These are phyloP conservation scores for Cabera pusaria DNA, from an alignment of 2,888 invertebrate species.

Conservation along the genomic window DNA sequence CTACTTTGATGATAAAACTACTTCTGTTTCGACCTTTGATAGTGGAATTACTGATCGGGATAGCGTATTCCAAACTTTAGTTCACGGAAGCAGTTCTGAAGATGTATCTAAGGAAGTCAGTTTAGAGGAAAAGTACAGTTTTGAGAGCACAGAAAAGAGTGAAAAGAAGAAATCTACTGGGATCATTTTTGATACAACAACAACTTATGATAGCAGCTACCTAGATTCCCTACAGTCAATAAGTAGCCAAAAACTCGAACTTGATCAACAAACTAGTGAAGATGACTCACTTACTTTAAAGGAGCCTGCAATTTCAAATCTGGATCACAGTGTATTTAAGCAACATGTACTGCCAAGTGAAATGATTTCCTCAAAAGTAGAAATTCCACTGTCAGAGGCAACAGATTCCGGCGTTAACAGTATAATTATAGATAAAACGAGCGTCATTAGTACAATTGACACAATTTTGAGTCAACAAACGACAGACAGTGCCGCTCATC, in stretches of 20 bases:
- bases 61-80: conserved; percentile 41
- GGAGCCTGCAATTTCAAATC: conserved; percentile 31
- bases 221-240: conserved; percentile 39
- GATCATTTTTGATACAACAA: conserved; percentile 17
- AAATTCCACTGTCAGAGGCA: conserved; percentile 49
- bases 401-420: conserved; percentile 60
- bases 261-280: conserved; percentile 22
- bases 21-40: conserved; percentile 45
- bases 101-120: conserved; percentile 70
- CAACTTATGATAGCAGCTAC: conserved; percentile 31
- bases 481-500: conserved; percentile 48
- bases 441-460: conserved; percentile 26
- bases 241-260: conserved; percentile 36
- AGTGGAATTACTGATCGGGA: conserved; percentile 48
- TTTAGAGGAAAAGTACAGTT: conserved; percentile 73
- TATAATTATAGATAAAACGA: conserved; percentile 47
- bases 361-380: conserved; percentile 45
- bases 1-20: conserved; percentile 32
- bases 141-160: conserved; percentile 65
- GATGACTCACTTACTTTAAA: conserved; percentile 41
- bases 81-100: conserved; percentile 67
- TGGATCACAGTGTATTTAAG: conserved; percentile 25
- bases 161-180: conserved; percentile 38
- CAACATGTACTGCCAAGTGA: conserved; percentile 29
- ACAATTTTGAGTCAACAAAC: conserved; percentile 31